Evolutionary conservation across 2,113 vertebrate genomes (phyloP), one percentile per base, ranked within the genome.

Genomic region (Hymenochirus boettgeri): DNA sequence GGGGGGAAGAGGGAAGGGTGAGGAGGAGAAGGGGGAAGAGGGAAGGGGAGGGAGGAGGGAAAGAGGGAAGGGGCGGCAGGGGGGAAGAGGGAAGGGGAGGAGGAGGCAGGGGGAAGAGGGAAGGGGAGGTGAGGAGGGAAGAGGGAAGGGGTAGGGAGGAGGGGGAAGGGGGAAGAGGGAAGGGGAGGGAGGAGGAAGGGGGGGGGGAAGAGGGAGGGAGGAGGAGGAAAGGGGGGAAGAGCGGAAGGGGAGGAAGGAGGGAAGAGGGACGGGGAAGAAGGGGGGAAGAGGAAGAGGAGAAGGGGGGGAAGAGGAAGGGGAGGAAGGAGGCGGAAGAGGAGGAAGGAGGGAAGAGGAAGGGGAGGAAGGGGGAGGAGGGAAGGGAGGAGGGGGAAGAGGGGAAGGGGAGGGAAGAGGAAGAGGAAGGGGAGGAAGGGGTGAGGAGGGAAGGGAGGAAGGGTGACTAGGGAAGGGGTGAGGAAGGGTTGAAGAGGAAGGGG

Each of bases 341-440:
- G n/a, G n/a, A n/a, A n/a, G 12, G 42, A 17, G 12, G 42, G 42
- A 46, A 17, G 42, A 46, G 42, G 42, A 46, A 17, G 42, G 12
- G 42, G 42, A 46, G 42, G 42, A n/a, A 46, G 42, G 42, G 12
- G 42, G 42, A 46, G 42, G 42, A 46, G 42, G 42, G 12, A 17
- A 17, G 12, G 42, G 42, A 46, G 42, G 42, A 46, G n/a, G 42
- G n/a, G n/a, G n/a, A n/a, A n/a, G n/a, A n/a, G n/a, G n/a, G n/a
- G n/a, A n/a, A n/a, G n/a, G n/a, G n/a, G n/a, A n/a, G n/a, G n/a
- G n/a, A n/a, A n/a, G n/a, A n/a, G n/a, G n/a, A n/a, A n/a, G n/a
- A n/a, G n/a, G n/a, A n/a, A n/a, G n/a, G n/a, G n/a, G n/a, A n/a
- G n/a, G n/a, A n/a, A n/a, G n/a, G n/a, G n/a, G n/a, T n/a, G n/a